Conservation (phyloP, 2,888 invertebrate species). For the Drosophila dives region DNA sequence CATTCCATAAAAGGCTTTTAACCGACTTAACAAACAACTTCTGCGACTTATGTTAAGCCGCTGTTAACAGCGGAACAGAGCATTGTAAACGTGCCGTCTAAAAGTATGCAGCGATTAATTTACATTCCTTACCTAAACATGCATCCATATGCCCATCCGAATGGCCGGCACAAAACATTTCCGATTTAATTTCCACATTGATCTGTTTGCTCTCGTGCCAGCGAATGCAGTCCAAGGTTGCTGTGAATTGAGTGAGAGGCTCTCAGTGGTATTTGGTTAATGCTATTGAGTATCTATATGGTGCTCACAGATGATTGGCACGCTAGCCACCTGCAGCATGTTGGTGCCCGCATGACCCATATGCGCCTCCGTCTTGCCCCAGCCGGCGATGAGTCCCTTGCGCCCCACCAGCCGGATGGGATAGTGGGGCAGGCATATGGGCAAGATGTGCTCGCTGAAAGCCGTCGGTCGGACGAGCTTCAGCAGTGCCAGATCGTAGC, state of each 20-base stretch:
- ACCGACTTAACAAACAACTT: neutral
- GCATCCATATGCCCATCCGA: conserved; percentile 93
- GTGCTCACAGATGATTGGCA: conserved; percentile 91
- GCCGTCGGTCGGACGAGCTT: conserved; percentile 89
- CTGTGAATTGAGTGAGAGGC: conserved; percentile 81
- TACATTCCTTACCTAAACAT: conserved; percentile 88
- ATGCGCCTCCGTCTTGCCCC: conserved; percentile 92
- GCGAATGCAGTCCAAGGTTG: conserved; percentile 90
- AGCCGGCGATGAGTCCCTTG: conserved; percentile 90
- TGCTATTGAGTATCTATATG: neutral
- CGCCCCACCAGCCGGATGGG: conserved; percentile 86
- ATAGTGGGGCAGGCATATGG: conserved; percentile 90
- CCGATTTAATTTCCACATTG: conserved; percentile 89
- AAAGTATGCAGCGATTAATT: conserved; percentile 53
- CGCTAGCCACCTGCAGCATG: conserved; percentile 91
- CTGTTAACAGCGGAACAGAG: conserved; percentile 9
- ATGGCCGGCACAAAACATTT: conserved; percentile 95
- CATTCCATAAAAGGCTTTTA: neutral
- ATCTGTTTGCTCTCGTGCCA: conserved; percentile 94
- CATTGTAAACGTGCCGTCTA: conserved; percentile 36
- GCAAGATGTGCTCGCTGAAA: conserved; percentile 88
- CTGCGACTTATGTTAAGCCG: neutral
- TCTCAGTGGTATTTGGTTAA: neutral
- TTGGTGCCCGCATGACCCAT: conserved; percentile 92
- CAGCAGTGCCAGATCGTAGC: conserved; percentile 91